phyloP scores from a whole-genome alignment of 2,113 vertebrate genomes.

The Ameiurus melas region DNA sequence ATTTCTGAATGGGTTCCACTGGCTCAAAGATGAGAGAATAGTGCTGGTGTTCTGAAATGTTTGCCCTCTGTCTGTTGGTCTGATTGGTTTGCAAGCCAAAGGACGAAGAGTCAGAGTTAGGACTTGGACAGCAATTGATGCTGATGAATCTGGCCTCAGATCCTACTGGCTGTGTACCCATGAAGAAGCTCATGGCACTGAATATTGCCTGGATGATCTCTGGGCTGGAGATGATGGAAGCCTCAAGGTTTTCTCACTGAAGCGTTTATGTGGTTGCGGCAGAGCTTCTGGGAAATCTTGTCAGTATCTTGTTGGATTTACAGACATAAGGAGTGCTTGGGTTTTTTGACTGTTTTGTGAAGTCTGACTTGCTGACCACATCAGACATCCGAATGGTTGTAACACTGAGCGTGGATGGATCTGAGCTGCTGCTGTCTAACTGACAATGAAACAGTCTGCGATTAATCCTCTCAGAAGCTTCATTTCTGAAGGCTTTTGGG shows the following conservation, averaged over 20 bases:
- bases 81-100: background rate
- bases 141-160: background rate
- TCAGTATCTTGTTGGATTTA: background rate
- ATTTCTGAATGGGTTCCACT: background rate
- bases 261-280: background rate
- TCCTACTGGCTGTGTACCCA: background rate
- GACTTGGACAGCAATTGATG: background rate
- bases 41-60: background rate
- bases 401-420: background rate
- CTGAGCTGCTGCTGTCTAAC: constrained; percentile 45
- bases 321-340: constrained; percentile 10
- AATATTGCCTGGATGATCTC: constrained; percentile 7
- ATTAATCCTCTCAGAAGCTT: background rate
- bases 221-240: background rate
- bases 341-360: background rate
- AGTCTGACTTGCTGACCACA: background rate
- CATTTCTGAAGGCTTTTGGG: background rate
- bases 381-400: background rate
- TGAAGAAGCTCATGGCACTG: background rate
- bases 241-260: background rate
- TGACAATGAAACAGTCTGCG: constrained; percentile 26
- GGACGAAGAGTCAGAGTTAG: background rate
- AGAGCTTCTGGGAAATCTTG: background rate
- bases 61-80: background rate
- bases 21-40: background rate